phyloP scores from a whole-genome alignment of 2,113 vertebrate species.

The Neogale vison region DNA sequence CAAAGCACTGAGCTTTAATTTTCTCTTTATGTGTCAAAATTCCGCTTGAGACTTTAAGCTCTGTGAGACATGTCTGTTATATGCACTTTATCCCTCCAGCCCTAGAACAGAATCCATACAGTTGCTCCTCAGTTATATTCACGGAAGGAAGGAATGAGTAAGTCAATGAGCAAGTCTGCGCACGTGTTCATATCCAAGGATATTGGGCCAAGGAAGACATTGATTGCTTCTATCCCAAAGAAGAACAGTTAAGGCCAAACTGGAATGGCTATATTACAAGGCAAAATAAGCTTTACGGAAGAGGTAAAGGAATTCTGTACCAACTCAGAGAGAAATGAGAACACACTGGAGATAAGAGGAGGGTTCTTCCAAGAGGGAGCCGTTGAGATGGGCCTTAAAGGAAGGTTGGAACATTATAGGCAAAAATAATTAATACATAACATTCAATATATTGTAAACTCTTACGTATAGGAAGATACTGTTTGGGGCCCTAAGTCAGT shows the following conservation, averaged over 20 bases:
- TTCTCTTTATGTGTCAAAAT: slow-evolving; percentile 12
- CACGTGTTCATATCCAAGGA: not conserved
- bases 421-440: not conserved
- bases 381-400: not conserved
- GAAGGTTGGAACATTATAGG: not conserved
- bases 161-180: not conserved
- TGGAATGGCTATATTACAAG: not conserved
- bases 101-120: not conserved
- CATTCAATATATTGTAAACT: not conserved
- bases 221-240: not conserved
- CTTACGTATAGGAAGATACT: not conserved
- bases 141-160: not conserved
- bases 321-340: not conserved
- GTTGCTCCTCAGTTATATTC: not conserved
- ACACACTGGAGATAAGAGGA: not conserved
- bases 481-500: not conserved
- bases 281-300: not conserved
- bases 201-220: not conserved
- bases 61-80: not conserved
- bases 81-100: not conserved
- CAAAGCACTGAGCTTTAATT: slow-evolving; percentile 4
- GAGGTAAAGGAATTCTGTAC: not conserved
- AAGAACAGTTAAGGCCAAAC: not conserved
- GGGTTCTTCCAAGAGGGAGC: not conserved
- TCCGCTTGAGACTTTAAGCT: not conserved